Conservation (phyloP, 37 sponge, comb jelly and placozoan genomes). For the Crambe crambe region DNA sequence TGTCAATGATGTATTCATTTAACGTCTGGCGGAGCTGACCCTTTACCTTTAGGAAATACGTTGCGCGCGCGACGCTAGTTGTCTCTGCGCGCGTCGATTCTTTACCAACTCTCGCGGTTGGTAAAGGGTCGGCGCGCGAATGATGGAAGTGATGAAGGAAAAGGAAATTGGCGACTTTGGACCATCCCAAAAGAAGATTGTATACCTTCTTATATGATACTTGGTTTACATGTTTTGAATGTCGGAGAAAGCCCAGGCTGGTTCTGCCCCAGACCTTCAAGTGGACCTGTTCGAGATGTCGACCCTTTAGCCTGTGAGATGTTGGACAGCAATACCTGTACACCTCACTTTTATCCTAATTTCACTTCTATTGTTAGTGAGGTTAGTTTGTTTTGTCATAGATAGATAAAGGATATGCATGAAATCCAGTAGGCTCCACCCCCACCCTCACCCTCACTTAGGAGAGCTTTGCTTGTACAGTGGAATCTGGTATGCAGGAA, state of each 20-base stretch:
- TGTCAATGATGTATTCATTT: no score
- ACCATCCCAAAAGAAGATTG: conserved; percentile 28
- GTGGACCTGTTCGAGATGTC: background rate
- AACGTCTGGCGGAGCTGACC: background rate
- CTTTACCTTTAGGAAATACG: no score
- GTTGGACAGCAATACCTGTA: conserved; percentile 21
- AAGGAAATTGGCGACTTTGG: conserved; percentile 67
- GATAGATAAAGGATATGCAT: no score
- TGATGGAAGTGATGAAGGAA: conserved; percentile 36
- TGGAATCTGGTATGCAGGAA: conserved; percentile 56
- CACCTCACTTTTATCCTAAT: conserved; percentile 8
- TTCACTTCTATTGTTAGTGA: conserved; percentile 52
- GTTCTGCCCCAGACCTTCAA: no score
- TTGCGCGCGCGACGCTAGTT: no score
- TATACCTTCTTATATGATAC: background rate
- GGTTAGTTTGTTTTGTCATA: no score
- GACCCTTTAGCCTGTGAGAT: background rate
- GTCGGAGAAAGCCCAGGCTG: conserved; percentile 41
- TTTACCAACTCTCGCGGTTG: no score
- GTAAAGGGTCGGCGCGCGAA: no score
- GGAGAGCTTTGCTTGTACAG: no score
- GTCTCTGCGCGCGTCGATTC: no score
- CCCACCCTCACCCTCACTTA: no score
- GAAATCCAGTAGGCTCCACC: no score
- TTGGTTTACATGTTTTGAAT: conserved; percentile 19